A percentile compares a stretch with the other conserved stretches of the same genome.
These are phyloP conservation scores for Chloromyia formosa DNA, from an alignment of 2,888 invertebrate species.

Conservation along the genomic window DNA sequence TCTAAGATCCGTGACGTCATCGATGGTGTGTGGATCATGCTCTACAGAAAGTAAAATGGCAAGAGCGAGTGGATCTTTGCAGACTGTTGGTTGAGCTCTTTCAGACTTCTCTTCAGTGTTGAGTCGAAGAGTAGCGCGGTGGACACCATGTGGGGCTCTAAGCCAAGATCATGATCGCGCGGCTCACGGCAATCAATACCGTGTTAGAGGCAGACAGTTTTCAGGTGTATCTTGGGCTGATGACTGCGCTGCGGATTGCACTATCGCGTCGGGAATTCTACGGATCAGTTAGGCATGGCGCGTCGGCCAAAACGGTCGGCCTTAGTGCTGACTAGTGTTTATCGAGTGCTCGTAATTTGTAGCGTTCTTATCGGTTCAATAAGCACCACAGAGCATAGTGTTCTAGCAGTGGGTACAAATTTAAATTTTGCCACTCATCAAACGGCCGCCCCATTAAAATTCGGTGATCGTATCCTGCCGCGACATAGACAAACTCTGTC, in stretches of 20 bases:
- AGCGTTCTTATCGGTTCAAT: constrained; percentile 20
- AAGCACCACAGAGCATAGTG: constrained; percentile 10
- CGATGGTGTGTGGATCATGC: no score
- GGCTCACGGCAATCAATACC: neutral
- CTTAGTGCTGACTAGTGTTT: constrained; percentile 52
- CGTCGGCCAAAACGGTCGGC: constrained; percentile 60
- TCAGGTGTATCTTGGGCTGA: constrained; percentile 26
- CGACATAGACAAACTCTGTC: constrained; percentile 55
- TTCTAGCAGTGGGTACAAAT: constrained; percentile 18
- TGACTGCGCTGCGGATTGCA: constrained; percentile 23
- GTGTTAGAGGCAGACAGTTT: constrained; percentile 11
- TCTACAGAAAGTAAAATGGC: no score
- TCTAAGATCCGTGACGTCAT: no score
- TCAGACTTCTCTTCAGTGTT: neutral
- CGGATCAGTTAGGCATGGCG: constrained; percentile 59
- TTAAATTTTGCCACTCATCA: neutral
- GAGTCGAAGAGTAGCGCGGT: neutral
- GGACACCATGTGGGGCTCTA: neutral
- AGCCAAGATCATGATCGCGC: neutral
- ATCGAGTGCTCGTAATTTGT: neutral
- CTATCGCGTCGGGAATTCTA: constrained; percentile 7
- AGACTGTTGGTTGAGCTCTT: no score
- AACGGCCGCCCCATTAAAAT: constrained; percentile 53
- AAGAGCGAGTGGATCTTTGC: no score
- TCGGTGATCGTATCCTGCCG: constrained; percentile 59